Conservation (phyloP, 2,888 invertebrate genomes). For the Clunio marinus region DNA sequence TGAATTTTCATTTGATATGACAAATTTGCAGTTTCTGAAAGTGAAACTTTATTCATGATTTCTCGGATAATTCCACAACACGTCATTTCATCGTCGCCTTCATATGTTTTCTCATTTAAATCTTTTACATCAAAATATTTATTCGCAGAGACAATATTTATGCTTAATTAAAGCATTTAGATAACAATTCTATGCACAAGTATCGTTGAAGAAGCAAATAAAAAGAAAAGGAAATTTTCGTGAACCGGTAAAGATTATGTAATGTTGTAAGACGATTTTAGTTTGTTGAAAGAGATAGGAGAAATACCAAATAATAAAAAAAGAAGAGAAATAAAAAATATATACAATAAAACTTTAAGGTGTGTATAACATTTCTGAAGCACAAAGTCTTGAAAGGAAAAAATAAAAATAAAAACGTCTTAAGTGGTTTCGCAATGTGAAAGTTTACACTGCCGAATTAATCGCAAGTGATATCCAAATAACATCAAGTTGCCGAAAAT, state of each 20-base stretch:
- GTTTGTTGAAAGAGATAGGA: background rate
- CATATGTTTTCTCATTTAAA: background rate
- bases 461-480: background rate
- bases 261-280: background rate
- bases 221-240: background rate
- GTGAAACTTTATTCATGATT: conserved; percentile 2
- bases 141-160: background rate
- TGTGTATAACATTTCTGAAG: background rate
- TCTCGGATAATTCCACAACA: background rate
- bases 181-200: background rate
- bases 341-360: background rate
- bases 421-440: background rate
- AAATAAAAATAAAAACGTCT: too few species aligned
- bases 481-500: background rate
- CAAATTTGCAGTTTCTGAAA: background rate
- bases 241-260: background rate
- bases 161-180: background rate
- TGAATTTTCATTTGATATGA: background rate
- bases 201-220: background rate
- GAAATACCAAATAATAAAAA: conserved; percentile 5
- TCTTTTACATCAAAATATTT: background rate
- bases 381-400: too few species aligned
- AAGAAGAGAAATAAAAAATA: background rate
- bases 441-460: background rate
- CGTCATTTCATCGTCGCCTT: background rate